Conservation (phyloP, 2,888 invertebrate species). For the Apamea anceps region DNA sequence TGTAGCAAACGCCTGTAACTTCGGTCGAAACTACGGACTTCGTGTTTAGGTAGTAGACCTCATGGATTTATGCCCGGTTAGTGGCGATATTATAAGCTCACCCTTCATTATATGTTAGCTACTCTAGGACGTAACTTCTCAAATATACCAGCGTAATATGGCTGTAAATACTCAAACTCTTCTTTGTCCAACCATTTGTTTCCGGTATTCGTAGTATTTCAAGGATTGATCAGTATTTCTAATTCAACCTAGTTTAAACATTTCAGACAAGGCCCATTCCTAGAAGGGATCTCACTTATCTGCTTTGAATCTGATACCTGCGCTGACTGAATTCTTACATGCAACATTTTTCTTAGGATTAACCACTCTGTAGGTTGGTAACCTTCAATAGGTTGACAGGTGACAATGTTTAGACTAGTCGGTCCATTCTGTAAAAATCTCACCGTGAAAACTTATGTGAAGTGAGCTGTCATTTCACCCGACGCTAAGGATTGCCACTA, state of each 20-base stretch:
- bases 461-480: no score
- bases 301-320: not conserved
- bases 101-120: no score
- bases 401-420: not conserved
- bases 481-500: no score
- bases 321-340: conserved; percentile 22
- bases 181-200: not conserved
- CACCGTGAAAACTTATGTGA: no score
- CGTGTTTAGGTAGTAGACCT: no score
- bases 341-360: conserved; percentile 16
- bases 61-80: no score
- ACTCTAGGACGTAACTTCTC: no score
- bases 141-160: no score
- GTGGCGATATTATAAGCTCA: no score
- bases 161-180: not conserved
- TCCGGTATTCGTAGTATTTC: not conserved
- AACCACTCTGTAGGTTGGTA: not conserved
- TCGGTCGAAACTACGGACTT: no score
- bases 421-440: no score
- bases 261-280: not conserved
- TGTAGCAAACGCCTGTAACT: no score
- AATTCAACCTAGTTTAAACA: conserved; percentile 13
- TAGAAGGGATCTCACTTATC: conserved; percentile 9
- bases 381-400: not conserved
- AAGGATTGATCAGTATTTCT: conserved; percentile 12